These are phyloP conservation scores for Panulirus ornatus DNA, from an alignment of 1,140 invertebrate genomes.

Conservation along the genomic window DNA sequence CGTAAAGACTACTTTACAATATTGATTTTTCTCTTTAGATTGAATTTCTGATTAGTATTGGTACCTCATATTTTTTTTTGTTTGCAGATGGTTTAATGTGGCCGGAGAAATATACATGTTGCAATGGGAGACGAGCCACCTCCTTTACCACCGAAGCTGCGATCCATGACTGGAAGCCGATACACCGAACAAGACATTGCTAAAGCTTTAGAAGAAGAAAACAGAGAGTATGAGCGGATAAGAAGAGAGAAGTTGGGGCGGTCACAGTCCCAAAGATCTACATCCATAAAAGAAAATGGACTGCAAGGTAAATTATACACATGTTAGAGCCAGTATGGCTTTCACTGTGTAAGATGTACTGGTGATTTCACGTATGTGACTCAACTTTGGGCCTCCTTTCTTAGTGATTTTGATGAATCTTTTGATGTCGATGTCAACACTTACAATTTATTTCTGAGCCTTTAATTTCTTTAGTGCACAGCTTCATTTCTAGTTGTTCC, in stretches of 20 bases:
- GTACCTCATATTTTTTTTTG: background rate
- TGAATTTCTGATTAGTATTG: too few relatives aligned
- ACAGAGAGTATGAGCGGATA: conserved; percentile 61
- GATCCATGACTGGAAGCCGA: conserved; percentile 33
- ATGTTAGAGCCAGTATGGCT: background rate
- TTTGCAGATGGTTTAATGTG: conserved; percentile 29
- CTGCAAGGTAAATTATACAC: conserved; percentile 15
- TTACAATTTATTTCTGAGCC: too few relatives aligned
- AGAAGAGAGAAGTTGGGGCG: conserved; percentile 45
- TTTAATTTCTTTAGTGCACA: too few relatives aligned
- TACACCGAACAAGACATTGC: conserved; percentile 66
- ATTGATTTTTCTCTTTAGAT: background rate
- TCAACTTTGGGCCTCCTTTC: background rate
- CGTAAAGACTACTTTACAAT: background rate
- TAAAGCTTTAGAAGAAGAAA: conserved; percentile 61
- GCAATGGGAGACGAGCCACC: conserved; percentile 60
- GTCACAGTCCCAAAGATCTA: conserved; percentile 45
- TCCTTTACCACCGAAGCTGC: conserved; percentile 57
- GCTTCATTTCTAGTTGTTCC: too few relatives aligned
- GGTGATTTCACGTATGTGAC: background rate
- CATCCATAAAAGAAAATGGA: conserved; percentile 48
- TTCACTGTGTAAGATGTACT: too few relatives aligned
- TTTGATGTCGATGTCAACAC: too few relatives aligned
- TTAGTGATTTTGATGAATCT: too few relatives aligned
- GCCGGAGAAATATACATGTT: conserved; percentile 8